Conservation (phyloP, 64 coral and sea anemone species). For the Pocillopora verrucosa region DNA sequence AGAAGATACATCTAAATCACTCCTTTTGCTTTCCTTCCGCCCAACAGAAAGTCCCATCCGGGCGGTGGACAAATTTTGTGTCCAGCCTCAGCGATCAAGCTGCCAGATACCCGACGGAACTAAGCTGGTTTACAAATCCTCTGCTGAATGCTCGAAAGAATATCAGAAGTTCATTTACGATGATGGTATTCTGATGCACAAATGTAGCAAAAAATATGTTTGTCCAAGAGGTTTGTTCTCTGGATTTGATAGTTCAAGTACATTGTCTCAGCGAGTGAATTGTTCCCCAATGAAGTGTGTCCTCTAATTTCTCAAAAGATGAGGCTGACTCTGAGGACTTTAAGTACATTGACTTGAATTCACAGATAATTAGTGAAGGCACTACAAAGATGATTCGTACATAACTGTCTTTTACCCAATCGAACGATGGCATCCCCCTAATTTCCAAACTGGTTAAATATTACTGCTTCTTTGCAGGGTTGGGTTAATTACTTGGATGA, state of each 20-base stretch:
- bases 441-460: too few relatives aligned
- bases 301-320: too few relatives aligned
- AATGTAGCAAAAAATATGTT: slow-evolving; percentile 28
- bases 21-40: neutral
- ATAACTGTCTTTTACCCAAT: too few relatives aligned
- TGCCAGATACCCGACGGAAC: slow-evolving; percentile 16
- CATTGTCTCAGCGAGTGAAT: neutral
- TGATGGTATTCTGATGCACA: slow-evolving; percentile 16
- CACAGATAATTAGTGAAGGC: too few relatives aligned
- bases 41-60: slow-evolving; percentile 22
- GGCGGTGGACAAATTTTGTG: slow-evolving; percentile 8
- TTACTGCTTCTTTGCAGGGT: too few relatives aligned
- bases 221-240: slow-evolving; percentile 34
- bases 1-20: too few relatives aligned
- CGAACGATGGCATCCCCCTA: too few relatives aligned
- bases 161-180: slow-evolving; percentile 38
- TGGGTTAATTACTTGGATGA: too few relatives aligned
- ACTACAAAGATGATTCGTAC: too few relatives aligned
- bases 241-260: neutral
- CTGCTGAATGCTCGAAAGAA: slow-evolving; percentile 9
- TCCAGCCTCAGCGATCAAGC: slow-evolving; percentile 5
- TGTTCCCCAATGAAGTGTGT: too few relatives aligned
- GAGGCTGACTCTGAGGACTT: too few relatives aligned
- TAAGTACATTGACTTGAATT: too few relatives aligned
- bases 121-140: neutral